Evolutionary conservation across 2,797 vertebrate species (phyloP), one percentile per base, ranked within the genome.

Genomic region (Amphiprion clarkii): DNA sequence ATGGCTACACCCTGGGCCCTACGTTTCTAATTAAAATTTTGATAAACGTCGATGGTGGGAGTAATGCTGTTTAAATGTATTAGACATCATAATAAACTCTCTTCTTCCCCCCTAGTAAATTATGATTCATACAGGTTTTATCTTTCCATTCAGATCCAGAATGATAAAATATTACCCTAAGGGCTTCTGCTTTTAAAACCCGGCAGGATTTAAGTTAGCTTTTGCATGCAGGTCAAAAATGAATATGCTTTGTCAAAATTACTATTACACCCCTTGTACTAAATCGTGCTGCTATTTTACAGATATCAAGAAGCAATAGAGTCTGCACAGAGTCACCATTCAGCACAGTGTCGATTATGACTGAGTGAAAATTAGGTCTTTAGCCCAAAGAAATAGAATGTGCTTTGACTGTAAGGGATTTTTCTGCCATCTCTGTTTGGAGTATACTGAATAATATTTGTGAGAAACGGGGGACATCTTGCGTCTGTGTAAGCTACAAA

Each of bases 401-500:
- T 51, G 67, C 78, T 87, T 81, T 74, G 65, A 80, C 65, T 84
- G 57, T 63, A 62, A 74, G 5, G 33, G 29, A 71, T 25, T 54
- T 74, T 60, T 71, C 55, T 56, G 39, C 21, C 6, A 6, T 65
- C 78, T 70, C 55, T 79, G 42, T 84, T 87, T 80, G 27, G 56
- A 79, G 51, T 74, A 42, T 48, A 73, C 29, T 44, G 56, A 85
- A 82, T 79, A 39, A 62, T 86, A 83, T 82, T 71, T 68, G 53
- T 57, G 58, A 62, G 73, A 81, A 87, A 87, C 58, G 23, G 23
- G 19, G 66, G 86, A 82, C 74, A 89, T 83, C 55, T 82, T 83
- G 51, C 62, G 69, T 67, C 65, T 85, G 57, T 89, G 79, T 80
- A 80, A 88, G 79, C 71, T 21, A 40, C 70, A 87, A 79, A 89